These are phyloP conservation scores for Drosophila algonquin DNA, from an alignment of 2,888 invertebrate genomes.

Conservation along the genomic window DNA sequence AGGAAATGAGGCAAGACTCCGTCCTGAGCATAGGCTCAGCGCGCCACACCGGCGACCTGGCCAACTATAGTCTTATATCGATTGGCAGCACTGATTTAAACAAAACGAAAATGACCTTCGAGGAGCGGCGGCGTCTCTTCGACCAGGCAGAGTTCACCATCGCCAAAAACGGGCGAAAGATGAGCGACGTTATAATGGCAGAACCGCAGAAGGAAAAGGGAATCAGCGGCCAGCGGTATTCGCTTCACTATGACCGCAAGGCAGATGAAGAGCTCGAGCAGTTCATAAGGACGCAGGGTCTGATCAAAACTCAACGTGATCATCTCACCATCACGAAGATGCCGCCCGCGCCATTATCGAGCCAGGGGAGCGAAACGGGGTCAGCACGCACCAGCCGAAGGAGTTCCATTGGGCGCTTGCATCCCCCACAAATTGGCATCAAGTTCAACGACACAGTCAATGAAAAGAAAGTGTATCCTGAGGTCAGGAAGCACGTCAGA, in stretches of 20 bases:
- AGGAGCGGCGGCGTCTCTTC: slow-evolving; percentile 46
- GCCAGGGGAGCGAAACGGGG: neutral
- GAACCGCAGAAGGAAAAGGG: accelerated
- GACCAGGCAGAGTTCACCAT: slow-evolving; percentile 58
- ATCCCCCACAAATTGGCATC: neutral
- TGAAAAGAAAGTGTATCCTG: neutral
- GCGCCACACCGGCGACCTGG: neutral
- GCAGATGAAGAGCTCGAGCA: slow-evolving; percentile 21
- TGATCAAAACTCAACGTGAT: neutral
- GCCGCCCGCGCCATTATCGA: neutral
- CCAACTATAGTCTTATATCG: neutral
- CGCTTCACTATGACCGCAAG: neutral
- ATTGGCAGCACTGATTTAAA: neutral
- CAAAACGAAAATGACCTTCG: slow-evolving; percentile 20
- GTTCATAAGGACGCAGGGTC: slow-evolving; percentile 34
- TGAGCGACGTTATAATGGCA: slow-evolving; percentile 37
- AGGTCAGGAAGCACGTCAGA: too few species aligned
- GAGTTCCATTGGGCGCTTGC: neutral
- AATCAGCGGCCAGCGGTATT: neutral
- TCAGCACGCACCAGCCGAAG: neutral
- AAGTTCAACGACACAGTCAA: neutral
- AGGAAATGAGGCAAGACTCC: neutral
- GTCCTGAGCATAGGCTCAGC: neutral
- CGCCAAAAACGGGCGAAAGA: slow-evolving; percentile 50
- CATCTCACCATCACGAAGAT: neutral